Percentiles rank a stretch among this genome's conserved stretches.
Evolutionary conservation across 2,113 vertebrate genomes (phyloP).

Genomic region (Formicarius rufipectus): DNA sequence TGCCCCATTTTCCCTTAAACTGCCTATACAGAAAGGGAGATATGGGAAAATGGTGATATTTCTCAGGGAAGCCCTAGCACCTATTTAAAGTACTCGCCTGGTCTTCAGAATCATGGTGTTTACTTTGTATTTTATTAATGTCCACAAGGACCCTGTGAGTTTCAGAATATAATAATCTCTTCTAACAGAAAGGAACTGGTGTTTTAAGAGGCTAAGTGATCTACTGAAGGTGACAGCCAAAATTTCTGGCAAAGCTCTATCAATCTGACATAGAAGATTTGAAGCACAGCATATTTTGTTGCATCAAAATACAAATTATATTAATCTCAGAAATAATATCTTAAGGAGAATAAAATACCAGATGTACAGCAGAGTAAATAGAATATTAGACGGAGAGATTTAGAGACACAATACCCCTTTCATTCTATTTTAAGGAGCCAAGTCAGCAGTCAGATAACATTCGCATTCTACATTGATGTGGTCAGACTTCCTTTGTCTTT

Average conservation of each 20-base stretch:
- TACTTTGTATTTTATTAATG: background rate
- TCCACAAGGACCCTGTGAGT: background rate
- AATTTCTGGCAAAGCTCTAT: background rate
- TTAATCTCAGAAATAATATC: background rate
- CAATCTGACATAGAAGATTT: background rate
- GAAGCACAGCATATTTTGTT: background rate
- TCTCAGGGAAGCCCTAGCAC: background rate
- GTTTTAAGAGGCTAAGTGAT: background rate
- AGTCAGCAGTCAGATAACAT: background rate
- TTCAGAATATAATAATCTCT: background rate
- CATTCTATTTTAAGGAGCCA: background rate
- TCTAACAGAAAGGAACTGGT: background rate
- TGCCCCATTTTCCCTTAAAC: background rate
- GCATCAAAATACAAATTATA: background rate
- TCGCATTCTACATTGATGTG: background rate
- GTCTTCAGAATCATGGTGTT: background rate
- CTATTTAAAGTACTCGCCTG: background rate
- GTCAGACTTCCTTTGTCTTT: background rate
- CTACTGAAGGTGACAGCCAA: background rate
- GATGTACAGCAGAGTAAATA: background rate
- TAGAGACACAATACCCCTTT: background rate
- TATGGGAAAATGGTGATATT: rapidly evolving
- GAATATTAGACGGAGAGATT: background rate
- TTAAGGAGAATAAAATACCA: background rate
- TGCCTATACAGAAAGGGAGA: background rate